Conservation (phyloP, 2,888 invertebrate genomes). For the Mythimna vitellina region DNA sequence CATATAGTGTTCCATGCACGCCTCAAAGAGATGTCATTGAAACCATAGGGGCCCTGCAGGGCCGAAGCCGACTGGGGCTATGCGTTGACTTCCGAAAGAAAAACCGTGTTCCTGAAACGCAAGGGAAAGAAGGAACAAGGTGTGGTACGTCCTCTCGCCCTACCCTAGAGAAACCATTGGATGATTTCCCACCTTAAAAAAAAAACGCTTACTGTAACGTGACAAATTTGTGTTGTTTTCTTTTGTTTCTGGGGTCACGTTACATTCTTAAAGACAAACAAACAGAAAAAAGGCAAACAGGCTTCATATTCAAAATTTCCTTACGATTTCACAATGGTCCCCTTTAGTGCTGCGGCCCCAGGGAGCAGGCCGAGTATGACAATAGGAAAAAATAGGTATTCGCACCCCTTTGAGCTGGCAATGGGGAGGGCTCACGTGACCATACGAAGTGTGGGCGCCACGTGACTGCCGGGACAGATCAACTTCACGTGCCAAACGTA, state of each 20-base stretch:
- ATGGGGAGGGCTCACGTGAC: conserved; percentile 25
- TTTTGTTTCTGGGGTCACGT: neutral
- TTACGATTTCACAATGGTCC: neutral
- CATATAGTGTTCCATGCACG: too few relatives aligned
- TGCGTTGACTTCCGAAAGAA: too few relatives aligned
- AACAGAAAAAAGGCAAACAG: neutral
- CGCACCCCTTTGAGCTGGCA: neutral
- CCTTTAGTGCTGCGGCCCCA: neutral
- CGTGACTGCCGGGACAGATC: conserved; percentile 29
- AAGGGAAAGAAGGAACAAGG: too few relatives aligned
- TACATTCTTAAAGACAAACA: neutral
- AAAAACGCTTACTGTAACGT: neutral
- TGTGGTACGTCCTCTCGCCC: too few relatives aligned
- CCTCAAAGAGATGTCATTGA: too few relatives aligned
- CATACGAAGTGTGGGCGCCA: conserved; percentile 8
- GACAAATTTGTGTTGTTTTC: neutral
- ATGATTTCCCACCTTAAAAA: too few relatives aligned
- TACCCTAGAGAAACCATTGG: too few relatives aligned
- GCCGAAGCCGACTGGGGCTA: too few relatives aligned
- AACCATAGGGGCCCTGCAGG: too few relatives aligned
- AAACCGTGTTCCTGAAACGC: too few relatives aligned
- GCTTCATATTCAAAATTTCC: conserved; percentile 1
- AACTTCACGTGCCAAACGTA: conserved; percentile 11
- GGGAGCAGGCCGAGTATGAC: neutral
- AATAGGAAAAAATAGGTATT: neutral